A percentile compares a stretch with the other conserved stretches of the same genome.
phyloP scores from a whole-genome alignment of 2,113 vertebrate genomes.

The Microtus montanus region DNA sequence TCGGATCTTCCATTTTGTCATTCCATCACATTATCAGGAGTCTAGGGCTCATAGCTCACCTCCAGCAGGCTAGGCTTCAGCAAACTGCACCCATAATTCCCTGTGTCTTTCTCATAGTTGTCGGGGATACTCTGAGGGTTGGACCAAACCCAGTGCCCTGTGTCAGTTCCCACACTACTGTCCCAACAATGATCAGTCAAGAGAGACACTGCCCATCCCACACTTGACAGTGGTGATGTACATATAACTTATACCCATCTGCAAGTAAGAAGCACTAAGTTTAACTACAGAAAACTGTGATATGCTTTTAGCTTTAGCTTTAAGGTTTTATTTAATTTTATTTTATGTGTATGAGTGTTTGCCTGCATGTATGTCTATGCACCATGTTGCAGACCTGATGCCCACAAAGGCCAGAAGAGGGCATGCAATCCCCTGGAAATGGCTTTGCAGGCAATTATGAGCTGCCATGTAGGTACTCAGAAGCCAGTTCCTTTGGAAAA shows the following conservation, averaged over 20 bases:
- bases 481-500: background rate
- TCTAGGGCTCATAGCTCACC: background rate
- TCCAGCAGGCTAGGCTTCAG: background rate
- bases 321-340: background rate
- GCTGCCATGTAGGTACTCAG: background rate
- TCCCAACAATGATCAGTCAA: fast-evolving
- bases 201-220: fast-evolving
- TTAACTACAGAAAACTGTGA: no score
- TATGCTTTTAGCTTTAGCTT: no score
- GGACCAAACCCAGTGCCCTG: no score
- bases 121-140: background rate
- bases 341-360: background rate
- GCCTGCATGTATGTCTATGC: background rate
- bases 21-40: background rate
- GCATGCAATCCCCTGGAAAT: background rate
- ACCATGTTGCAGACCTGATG: no score
- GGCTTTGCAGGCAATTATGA: background rate
- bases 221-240: fast-evolving
- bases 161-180: background rate
- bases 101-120: fast-evolving
- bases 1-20: fast-evolving
- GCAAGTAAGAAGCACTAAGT: background rate
- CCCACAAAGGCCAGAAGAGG: background rate
- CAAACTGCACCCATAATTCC: background rate
- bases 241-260: background rate